phyloP scores from a whole-genome alignment of 2,888 invertebrate species.

The Lomographa bimaculata region DNA sequence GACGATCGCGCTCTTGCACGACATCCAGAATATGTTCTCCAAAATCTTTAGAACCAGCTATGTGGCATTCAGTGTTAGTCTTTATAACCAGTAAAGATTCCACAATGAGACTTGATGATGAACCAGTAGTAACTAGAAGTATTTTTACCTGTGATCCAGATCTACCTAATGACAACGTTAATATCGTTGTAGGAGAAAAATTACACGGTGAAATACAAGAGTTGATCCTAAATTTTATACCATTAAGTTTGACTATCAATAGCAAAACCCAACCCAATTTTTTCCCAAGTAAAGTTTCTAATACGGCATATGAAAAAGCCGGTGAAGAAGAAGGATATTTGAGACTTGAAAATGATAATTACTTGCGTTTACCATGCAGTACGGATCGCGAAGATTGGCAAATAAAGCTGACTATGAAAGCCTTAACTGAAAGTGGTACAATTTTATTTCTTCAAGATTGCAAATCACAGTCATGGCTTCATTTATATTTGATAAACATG shows the following conservation, averaged over 20 bases:
- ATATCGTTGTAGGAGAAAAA: slow-evolving; percentile 66
- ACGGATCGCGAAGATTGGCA: slow-evolving; percentile 59
- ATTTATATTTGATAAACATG: slow-evolving; percentile 60
- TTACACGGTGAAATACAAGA: slow-evolving; percentile 76
- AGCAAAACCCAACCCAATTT: slow-evolving; percentile 37
- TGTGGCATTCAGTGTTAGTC: slow-evolving; percentile 69
- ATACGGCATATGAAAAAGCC: slow-evolving; percentile 68
- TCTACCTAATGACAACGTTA: slow-evolving; percentile 58
- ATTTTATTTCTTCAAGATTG: slow-evolving; percentile 58
- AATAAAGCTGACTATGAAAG: slow-evolving; percentile 63
- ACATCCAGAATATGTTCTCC: slow-evolving; percentile 61
- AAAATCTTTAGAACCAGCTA: slow-evolving; percentile 55
- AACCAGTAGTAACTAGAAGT: slow-evolving; percentile 45
- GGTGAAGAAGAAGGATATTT: slow-evolving; percentile 65
- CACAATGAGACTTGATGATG: slow-evolving; percentile 66
- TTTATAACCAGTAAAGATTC: slow-evolving; percentile 65
- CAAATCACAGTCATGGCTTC: slow-evolving; percentile 52
- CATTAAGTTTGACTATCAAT: slow-evolving; percentile 52
- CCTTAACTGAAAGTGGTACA: slow-evolving; percentile 59
- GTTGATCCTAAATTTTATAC: slow-evolving; percentile 71
- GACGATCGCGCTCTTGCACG: slow-evolving; percentile 53
- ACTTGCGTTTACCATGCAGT: slow-evolving; percentile 67
- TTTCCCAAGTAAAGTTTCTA: slow-evolving; percentile 54
- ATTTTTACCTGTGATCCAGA: slow-evolving; percentile 68
- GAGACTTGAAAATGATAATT: slow-evolving; percentile 56